Evolutionary conservation across 2,888 invertebrate genomes (phyloP), one percentile per base, ranked within the genome.

Genomic region (Norana najaformis): DNA sequence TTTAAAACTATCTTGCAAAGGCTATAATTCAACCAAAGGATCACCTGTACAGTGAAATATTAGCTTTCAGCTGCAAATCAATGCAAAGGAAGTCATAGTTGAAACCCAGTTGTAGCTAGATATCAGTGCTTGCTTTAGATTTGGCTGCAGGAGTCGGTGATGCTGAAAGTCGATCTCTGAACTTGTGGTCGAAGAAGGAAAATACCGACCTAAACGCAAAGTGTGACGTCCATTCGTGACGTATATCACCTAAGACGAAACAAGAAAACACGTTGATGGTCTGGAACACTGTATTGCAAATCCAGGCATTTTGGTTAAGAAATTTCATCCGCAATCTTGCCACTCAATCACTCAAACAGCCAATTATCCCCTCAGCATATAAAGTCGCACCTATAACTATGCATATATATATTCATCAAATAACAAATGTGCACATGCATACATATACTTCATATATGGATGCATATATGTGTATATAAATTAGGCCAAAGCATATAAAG

Each of bases 171-270:
- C 69, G 69, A 69, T 30, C 69, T 69, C 2, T 69, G n/a, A 69
- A 69, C 69, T 69, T 69, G 30, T 69, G 69, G n/a, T 69, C n/a
- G 69, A 69, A 69, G 69, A 69, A 69, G 13, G 69, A 4, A 8
- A 69, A 69, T 8, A 69, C 69, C 3, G 69, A 69, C 30, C 69
- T 69, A 69, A 69, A n/a, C 69, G 69, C 69, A 69, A n/a, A 2
- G 69, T 69, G 69, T n/a, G 69, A 69, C n/a, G 69, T 69, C 69
- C 69, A 69, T n/a, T 69, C 69, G n/a, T 69, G 69, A n/a, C 69
- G 69, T 69, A n/a, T n/a, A 69, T 69, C 69, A 69, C 69, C 69
- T 69, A n/a, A 8, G n/a, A 69, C 6, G 69, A 69, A 69, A n/a
- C 8, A 30, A n/a, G n/a, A 69, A 69, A 69, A 69, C 5, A n/a